These are phyloP conservation scores for Felis chaus DNA, from an alignment of 2,113 vertebrate species.

Conservation along the genomic window DNA sequence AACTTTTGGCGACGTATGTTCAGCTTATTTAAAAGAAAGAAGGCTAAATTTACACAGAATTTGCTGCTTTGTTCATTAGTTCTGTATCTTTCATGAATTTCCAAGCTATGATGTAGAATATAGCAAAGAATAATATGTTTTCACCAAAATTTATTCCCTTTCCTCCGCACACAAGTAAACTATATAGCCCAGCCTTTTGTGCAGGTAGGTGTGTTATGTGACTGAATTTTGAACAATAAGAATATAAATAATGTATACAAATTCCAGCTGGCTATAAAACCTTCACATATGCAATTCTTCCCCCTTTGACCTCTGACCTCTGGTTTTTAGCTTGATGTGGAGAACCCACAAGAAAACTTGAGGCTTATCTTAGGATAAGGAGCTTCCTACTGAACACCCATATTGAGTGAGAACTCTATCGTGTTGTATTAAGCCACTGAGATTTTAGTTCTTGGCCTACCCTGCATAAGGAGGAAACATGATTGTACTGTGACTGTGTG, in stretches of 20 bases:
- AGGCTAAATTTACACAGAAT: neutral
- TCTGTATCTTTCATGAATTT: neutral
- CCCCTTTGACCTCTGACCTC: rapidly evolving
- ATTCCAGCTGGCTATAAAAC: neutral
- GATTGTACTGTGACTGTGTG: neutral
- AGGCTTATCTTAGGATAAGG: neutral
- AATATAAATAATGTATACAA: neutral
- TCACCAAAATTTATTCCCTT: neutral
- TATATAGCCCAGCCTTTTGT: neutral
- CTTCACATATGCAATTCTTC: neutral
- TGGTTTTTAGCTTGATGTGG: neutral
- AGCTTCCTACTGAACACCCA: neutral
- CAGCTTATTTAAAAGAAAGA: neutral
- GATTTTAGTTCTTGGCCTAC: neutral
- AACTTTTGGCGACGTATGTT: neutral
- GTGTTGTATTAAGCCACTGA: neutral
- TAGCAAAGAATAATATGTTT: neutral
- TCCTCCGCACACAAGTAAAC: neutral
- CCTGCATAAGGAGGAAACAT: neutral
- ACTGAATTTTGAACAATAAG: neutral
- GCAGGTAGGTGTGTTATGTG: neutral
- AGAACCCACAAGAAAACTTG: neutral
- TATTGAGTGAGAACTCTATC: neutral
- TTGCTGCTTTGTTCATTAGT: neutral
- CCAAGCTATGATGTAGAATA: neutral